phyloP scores from a whole-genome alignment of 2,113 vertebrate genomes.

The Phyllostomus hastatus region DNA sequence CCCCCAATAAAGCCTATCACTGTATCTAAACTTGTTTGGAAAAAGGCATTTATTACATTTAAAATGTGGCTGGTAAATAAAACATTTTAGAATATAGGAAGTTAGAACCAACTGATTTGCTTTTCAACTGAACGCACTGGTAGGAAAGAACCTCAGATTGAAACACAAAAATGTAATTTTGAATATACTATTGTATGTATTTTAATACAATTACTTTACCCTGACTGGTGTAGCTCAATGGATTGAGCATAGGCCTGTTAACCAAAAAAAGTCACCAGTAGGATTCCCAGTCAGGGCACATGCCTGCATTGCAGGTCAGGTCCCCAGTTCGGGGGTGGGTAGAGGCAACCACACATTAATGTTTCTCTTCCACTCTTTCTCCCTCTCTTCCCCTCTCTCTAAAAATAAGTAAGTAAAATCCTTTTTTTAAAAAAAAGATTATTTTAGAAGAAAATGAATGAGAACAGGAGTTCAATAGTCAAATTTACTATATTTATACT shows the following conservation, averaged over 20 bases:
- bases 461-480: background rate
- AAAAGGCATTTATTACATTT: background rate
- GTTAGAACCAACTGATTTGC: background rate
- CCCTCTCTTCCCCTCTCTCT: too few relatives aligned
- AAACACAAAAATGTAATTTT: background rate
- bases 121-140: background rate
- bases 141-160: background rate
- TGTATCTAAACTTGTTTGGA: background rate
- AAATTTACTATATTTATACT: background rate
- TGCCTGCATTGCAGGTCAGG: too few relatives aligned
- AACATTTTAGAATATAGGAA: constrained; percentile 25
- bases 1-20: background rate
- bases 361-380: too few relatives aligned
- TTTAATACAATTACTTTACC: background rate
- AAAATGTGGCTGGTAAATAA: background rate
- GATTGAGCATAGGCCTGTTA: too few relatives aligned
- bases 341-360: too few relatives aligned
- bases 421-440: too few relatives aligned
- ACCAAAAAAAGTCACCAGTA: too few relatives aligned
- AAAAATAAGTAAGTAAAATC: too few relatives aligned
- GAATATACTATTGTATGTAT: background rate
- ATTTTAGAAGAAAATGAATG: background rate
- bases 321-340: too few relatives aligned
- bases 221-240: too few relatives aligned
- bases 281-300: too few relatives aligned